Evolutionary conservation across 1,140 invertebrate species (phyloP).

Genomic region (Diprion similis): DNA sequence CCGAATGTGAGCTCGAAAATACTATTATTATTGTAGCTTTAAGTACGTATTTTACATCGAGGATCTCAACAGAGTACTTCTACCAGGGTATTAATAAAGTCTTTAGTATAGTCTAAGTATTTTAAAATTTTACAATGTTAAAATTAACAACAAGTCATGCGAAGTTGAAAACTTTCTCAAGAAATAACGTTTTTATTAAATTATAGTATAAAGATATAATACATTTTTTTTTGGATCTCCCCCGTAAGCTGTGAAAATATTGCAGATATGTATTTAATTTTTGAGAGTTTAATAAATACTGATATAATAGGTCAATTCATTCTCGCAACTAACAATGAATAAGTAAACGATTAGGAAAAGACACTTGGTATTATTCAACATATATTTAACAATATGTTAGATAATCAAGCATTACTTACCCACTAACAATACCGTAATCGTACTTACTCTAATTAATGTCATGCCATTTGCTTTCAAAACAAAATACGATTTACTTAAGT

Average conservation of each 20-base stretch:
- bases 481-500: too few relatives aligned
- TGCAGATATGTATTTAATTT: background rate
- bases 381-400: conserved; percentile 4
- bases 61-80: background rate
- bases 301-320: background rate
- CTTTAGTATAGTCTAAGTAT: background rate
- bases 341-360: background rate
- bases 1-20: conserved; percentile 3
- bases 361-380: too few relatives aligned
- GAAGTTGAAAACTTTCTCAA: background rate
- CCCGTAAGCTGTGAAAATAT: background rate
- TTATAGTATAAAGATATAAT: background rate
- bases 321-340: background rate
- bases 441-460: too few relatives aligned
- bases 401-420: background rate
- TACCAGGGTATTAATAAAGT: background rate
- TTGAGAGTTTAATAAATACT: background rate
- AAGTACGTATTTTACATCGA: conserved; percentile 3
- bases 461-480: too few relatives aligned
- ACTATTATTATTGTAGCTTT: background rate
- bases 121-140: background rate
- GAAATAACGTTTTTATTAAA: conserved; percentile 4
- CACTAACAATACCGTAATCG: background rate
- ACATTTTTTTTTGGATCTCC: background rate
- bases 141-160: background rate